These are phyloP conservation scores for Cromileptes altivelis DNA, from an alignment of 2,113 vertebrate genomes.

Conservation along the genomic window DNA sequence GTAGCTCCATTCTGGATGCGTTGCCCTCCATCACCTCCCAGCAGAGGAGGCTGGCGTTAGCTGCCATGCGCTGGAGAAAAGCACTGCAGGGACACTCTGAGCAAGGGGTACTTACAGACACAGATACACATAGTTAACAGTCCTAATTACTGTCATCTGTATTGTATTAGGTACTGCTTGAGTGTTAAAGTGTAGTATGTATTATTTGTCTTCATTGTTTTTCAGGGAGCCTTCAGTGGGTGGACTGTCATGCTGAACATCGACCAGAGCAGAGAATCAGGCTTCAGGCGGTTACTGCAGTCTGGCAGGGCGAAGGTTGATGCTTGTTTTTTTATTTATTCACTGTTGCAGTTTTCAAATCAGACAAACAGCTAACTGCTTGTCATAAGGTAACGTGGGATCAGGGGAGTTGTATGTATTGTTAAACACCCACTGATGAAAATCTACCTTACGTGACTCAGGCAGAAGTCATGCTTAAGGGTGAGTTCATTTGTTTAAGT, in stretches of 20 bases:
- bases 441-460: too few relatives aligned
- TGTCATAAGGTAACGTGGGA: not conserved
- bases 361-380: not conserved
- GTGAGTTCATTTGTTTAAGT: too few relatives aligned
- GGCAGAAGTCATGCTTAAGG: too few relatives aligned
- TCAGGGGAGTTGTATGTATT: too few relatives aligned
- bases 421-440: too few relatives aligned
- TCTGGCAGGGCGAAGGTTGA: constrained; percentile 95
- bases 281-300: constrained; percentile 95
- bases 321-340: not conserved
- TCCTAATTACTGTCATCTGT: not conserved
- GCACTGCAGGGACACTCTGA: constrained; percentile 85
- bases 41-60: constrained; percentile 91
- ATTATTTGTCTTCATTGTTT: constrained; percentile 3
- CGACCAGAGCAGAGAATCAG: constrained; percentile 92
- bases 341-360: not conserved
- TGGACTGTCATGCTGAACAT: constrained; percentile 97
- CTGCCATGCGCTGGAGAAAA: constrained; percentile 96
- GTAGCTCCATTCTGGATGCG: constrained; percentile 89
- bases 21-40: constrained; percentile 89
- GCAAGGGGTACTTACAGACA: constrained; percentile 77
- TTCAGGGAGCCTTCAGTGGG: constrained; percentile 96
- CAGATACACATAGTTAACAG: constrained; percentile 13
- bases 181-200: not conserved
- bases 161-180: not conserved